Evolutionary conservation across 2,888 invertebrate genomes (phyloP).

Genomic region (Metacarcinus magister): DNA sequence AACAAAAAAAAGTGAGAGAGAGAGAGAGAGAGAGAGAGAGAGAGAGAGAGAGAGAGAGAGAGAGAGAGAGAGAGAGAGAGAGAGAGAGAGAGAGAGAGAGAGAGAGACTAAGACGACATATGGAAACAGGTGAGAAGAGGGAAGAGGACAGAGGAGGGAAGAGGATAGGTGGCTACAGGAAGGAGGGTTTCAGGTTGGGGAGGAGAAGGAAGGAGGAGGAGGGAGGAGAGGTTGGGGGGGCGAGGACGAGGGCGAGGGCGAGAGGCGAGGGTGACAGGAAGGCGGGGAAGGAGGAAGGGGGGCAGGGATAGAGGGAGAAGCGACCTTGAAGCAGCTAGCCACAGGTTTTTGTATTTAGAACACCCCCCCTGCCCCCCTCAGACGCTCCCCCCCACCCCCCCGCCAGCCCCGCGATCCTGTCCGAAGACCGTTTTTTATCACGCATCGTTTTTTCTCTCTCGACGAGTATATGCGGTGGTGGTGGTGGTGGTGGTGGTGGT

Average conservation of each 20-base stretch:
- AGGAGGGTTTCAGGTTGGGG: background rate
- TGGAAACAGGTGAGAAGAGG: background rate
- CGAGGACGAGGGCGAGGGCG: background rate
- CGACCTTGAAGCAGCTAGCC: background rate
- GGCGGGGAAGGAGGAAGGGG: background rate
- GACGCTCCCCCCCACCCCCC: background rate
- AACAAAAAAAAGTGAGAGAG: too few species aligned
- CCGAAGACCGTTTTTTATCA: background rate
- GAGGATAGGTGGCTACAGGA: background rate
- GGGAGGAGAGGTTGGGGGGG: background rate
- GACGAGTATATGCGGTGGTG: background rate
- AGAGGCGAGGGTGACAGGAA: background rate
- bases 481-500: too few species aligned
- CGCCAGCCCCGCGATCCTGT: background rate
- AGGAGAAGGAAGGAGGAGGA: background rate
- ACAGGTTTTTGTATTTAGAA: conserved; percentile 21
- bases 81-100: too few species aligned
- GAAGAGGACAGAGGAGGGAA: background rate
- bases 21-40: too few species aligned
- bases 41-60: too few species aligned
- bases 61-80: too few species aligned
- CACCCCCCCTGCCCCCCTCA: background rate
- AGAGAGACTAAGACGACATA: too few species aligned
- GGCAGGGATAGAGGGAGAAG: background rate
- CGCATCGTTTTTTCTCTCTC: background rate